Percentiles rank a stretch among this genome's conserved stretches.
These are phyloP conservation scores for Pluvianellus socialis DNA, from an alignment of 2,113 vertebrate genomes.

Conservation along the genomic window DNA sequence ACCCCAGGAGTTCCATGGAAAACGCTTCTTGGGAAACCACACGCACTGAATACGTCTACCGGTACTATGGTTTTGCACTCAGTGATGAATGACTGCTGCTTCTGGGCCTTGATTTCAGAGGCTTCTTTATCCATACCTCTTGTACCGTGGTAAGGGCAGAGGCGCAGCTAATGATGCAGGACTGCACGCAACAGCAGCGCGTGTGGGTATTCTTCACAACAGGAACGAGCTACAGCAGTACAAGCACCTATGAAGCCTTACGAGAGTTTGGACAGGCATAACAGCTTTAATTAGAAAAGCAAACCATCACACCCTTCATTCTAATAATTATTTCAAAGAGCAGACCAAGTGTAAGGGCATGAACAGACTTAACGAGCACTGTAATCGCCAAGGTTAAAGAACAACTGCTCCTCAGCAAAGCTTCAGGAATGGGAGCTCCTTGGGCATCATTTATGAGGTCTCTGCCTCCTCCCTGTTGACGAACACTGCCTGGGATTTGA, in stretches of 20 bases:
- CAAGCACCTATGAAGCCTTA: neutral
- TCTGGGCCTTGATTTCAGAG: neutral
- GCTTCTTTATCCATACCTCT: rapidly evolving
- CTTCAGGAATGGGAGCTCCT: neutral
- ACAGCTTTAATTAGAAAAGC: neutral
- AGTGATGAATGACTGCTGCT: neutral
- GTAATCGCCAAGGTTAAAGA: neutral
- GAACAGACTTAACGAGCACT: neutral
- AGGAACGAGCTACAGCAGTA: neutral
- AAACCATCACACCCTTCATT: neutral
- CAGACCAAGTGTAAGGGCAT: neutral
- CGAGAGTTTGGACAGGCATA: neutral
- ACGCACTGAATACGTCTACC: rapidly evolving
- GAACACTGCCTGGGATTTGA: neutral
- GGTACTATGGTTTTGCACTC: rapidly evolving
- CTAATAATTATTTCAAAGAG: neutral
- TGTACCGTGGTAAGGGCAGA: rapidly evolving
- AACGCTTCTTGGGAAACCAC: neutral
- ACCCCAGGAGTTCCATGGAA: neutral
- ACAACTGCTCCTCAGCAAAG: neutral
- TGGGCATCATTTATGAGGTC: rapidly evolving
- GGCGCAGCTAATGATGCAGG: neutral
- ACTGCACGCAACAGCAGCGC: rapidly evolving
- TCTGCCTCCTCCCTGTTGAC: rapidly evolving
- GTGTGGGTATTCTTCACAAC: rapidly evolving